A percentile compares a stretch with the other conserved stretches of the same genome.
These are phyloP conservation scores for Campylorhamphus procurvoides DNA, from an alignment of 2,113 vertebrate genomes.

Conservation along the genomic window DNA sequence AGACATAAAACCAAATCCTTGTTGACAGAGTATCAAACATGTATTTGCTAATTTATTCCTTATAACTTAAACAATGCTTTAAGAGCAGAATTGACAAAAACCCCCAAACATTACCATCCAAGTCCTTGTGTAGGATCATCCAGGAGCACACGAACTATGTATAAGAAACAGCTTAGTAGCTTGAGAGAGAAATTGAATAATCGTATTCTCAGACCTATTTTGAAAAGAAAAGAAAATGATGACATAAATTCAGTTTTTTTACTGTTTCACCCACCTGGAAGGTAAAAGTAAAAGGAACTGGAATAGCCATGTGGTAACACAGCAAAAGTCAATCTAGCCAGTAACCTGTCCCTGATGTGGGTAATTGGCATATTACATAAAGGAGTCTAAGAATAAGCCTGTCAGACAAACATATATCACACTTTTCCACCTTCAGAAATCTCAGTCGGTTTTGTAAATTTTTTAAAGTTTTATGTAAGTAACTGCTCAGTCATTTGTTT, in stretches of 20 bases:
- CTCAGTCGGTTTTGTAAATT: not conserved
- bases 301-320: not conserved
- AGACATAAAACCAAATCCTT: not conserved
- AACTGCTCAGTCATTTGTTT: not conserved
- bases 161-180: constrained; percentile 84
- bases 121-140: constrained; percentile 77
- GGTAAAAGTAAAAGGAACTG: not conserved
- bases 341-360: not conserved
- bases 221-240: constrained; percentile 20
- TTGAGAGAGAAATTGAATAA: constrained; percentile 89
- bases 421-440: not conserved
- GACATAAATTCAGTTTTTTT: not conserved
- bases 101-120: constrained; percentile 74
- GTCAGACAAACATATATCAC: not conserved
- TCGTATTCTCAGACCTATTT: constrained; percentile 84
- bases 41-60: not conserved
- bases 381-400: not conserved
- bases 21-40: not conserved
- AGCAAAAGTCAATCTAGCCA: not conserved
- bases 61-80: not conserved
- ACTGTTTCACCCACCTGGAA: not conserved
- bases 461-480: not conserved
- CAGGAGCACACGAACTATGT: constrained; percentile 82
- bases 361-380: not conserved
- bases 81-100: not conserved